Evolutionary conservation across 2,888 invertebrate genomes (phyloP).

Genomic region (Hydraecia micacea): DNA sequence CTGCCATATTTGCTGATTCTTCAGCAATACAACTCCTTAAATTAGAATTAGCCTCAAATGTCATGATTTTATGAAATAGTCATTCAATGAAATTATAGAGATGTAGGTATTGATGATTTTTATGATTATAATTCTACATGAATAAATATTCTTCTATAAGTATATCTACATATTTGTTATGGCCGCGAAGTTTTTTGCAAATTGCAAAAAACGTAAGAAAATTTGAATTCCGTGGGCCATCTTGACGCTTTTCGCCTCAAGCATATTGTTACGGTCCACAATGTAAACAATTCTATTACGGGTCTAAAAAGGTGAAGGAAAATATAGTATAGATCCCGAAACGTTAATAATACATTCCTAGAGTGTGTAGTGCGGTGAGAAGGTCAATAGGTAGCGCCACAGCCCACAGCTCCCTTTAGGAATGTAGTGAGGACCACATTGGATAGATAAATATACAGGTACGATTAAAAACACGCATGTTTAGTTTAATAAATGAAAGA

Average conservation of each 20-base stretch:
- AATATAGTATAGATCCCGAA: slow-evolving; percentile 44
- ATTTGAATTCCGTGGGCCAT: too few relatives aligned
- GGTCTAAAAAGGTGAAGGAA: slow-evolving; percentile 48
- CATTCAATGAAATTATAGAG: too few relatives aligned
- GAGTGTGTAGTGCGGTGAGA: slow-evolving; percentile 43
- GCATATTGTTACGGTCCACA: slow-evolving; percentile 24
- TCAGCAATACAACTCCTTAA: too few relatives aligned
- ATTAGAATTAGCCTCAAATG: too few relatives aligned
- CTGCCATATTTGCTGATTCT: too few relatives aligned
- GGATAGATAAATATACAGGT: background rate
- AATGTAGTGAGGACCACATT: slow-evolving; percentile 24
- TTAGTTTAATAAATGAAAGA: background rate
- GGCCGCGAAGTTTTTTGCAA: background rate
- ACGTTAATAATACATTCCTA: slow-evolving; percentile 60
- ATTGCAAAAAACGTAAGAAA: background rate
- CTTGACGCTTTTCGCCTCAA: background rate
- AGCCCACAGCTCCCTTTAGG: slow-evolving; percentile 15
- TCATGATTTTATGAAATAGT: too few relatives aligned
- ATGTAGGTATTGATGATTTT: too few relatives aligned
- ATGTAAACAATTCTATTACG: slow-evolving; percentile 56
- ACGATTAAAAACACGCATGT: background rate
- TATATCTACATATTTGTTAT: too few relatives aligned
- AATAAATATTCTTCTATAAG: too few relatives aligned
- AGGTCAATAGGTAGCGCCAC: slow-evolving; percentile 35
- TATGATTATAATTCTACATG: too few relatives aligned